Conservation (phyloP, 2,888 invertebrate genomes). For the Drepanosiphum platanoidis region DNA sequence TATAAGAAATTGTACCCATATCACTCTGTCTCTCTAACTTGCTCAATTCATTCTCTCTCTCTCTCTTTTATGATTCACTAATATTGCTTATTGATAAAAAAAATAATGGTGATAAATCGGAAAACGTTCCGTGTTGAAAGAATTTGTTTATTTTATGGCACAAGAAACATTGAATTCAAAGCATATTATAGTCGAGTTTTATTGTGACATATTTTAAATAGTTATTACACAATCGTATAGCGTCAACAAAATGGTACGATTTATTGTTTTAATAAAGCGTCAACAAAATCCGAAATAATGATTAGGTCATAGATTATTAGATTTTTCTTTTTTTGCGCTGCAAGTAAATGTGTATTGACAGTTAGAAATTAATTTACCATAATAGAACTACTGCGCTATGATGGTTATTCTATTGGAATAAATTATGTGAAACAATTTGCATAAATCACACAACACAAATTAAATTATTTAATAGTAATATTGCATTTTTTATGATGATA, state of each 20-base stretch:
- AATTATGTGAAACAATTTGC: slow-evolving; percentile 19
- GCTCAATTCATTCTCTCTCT: background rate
- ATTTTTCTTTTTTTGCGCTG: background rate
- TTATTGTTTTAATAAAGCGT: slow-evolving; percentile 4
- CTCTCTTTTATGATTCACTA: background rate
- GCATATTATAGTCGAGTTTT: background rate
- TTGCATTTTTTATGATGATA: slow-evolving; percentile 8
- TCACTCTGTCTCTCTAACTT: background rate
- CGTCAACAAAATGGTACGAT: slow-evolving; percentile 27
- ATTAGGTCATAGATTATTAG: slow-evolving; percentile 43
- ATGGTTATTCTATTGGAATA: background rate
- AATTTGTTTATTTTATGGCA: background rate
- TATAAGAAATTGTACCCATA: background rate
- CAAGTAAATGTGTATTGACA: background rate
- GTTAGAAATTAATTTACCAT: slow-evolving; percentile 13
- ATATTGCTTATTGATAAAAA: background rate
- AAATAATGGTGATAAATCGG: too few species aligned
- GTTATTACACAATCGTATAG: slow-evolving; percentile 1
- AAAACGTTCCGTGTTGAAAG: background rate
- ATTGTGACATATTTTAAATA: background rate
- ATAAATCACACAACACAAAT: slow-evolving; percentile 39
- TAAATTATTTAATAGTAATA: slow-evolving; percentile 6
- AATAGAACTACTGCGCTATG: background rate
- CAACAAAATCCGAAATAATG: slow-evolving; percentile 3
- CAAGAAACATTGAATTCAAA: background rate